Conservation (phyloP, 2,888 invertebrate genomes). For the Lithophane socia region DNA sequence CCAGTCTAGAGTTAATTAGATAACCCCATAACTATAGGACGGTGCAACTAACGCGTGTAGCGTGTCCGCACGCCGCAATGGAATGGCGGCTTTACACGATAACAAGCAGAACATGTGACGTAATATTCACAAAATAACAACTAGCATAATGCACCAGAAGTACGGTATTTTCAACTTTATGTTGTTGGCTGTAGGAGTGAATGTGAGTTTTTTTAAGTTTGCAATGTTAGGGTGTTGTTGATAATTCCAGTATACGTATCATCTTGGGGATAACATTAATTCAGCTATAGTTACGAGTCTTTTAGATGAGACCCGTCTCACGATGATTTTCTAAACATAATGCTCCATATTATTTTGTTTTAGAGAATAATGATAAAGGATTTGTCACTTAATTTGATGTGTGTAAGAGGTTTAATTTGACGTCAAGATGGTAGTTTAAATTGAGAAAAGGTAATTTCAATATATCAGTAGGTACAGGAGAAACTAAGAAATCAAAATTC, state of each 20-base stretch:
- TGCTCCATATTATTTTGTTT: constrained; percentile 30
- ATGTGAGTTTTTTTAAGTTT: background rate
- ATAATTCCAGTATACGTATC: constrained; percentile 44
- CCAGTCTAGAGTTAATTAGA: constrained; percentile 21
- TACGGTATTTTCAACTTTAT: constrained; percentile 13
- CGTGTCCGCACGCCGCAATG: constrained; percentile 24
- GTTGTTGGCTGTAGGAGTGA: accelerated
- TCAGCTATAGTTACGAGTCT: constrained; percentile 42
- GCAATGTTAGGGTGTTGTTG: constrained; percentile 40
- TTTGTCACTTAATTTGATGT: constrained; percentile 12
- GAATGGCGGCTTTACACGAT: constrained; percentile 40
- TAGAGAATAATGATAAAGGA: constrained; percentile 9
- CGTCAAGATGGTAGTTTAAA: background rate
- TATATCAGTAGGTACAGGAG: no score
- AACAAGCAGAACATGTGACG: constrained; percentile 46
- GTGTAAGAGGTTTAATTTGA: background rate
- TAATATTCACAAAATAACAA: constrained; percentile 40
- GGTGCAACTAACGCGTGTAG: constrained; percentile 31
- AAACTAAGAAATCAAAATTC: background rate
- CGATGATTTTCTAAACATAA: constrained; percentile 30
- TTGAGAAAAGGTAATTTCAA: background rate
- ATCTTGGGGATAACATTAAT: constrained; percentile 53
- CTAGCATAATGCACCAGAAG: background rate
- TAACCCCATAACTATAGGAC: constrained; percentile 12
- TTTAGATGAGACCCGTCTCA: constrained; percentile 28